These are phyloP conservation scores for Antechinus stuartii DNA, from an alignment of 2,113 vertebrate genomes.

Conservation along the genomic window DNA sequence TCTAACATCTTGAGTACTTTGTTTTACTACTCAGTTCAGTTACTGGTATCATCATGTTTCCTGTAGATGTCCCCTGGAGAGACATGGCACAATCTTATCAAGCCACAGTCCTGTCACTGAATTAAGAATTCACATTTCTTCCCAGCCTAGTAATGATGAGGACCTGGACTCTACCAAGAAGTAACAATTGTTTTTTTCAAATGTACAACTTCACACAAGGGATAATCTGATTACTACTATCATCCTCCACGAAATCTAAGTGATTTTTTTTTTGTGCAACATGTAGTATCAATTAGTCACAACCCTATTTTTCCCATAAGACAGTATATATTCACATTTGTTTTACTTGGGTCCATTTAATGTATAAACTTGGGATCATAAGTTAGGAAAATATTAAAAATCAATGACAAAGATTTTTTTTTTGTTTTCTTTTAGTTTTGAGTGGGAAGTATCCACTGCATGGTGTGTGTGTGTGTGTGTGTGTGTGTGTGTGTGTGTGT, in stretches of 20 bases:
- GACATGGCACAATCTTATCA: not conserved
- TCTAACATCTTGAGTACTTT: not conserved
- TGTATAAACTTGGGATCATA: not conserved
- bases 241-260: not conserved
- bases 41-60: not conserved
- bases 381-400: not conserved
- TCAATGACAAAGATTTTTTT: not conserved
- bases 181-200: not conserved
- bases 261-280: not conserved
- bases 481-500: not conserved
- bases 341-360: constrained; percentile 11
- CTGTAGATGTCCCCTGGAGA: not conserved
- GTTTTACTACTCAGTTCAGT: not conserved
- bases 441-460: not conserved
- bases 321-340: not conserved
- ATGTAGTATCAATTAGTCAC: not conserved
- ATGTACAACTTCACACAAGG: not conserved
- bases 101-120: not conserved
- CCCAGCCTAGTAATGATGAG: not conserved
- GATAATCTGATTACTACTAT: not conserved
- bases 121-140: not conserved
- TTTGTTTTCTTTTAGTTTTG: not conserved
- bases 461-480: not conserved
- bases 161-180: not conserved
- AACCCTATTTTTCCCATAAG: not conserved